A percentile compares a stretch with the other conserved stretches of the same genome.
These are phyloP conservation scores for Agrochola lychnidis DNA, from an alignment of 2,888 invertebrate species.

Conservation along the genomic window DNA sequence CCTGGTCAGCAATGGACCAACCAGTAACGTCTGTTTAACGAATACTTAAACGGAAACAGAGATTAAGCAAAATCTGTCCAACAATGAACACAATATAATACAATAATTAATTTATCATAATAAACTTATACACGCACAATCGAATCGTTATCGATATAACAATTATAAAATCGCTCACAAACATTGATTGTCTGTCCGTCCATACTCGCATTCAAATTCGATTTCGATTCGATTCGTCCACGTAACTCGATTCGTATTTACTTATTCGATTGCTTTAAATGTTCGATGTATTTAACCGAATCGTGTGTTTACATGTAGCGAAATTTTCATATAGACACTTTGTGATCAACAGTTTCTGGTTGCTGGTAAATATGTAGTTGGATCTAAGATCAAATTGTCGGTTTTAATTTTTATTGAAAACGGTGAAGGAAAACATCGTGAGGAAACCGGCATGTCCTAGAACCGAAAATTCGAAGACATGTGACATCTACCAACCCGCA, in stretches of 20 bases:
- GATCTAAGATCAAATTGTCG: background rate
- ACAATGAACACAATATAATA: slow-evolving; percentile 22
- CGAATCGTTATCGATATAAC: slow-evolving; percentile 38
- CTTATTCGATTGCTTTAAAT: slow-evolving; percentile 65
- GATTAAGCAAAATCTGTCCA: slow-evolving; percentile 13
- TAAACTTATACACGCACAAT: slow-evolving; percentile 24
- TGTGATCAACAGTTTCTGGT: slow-evolving; percentile 8
- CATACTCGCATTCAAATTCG: slow-evolving; percentile 66
- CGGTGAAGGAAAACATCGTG: too few relatives aligned
- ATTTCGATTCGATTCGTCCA: slow-evolving; percentile 61
- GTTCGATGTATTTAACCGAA: slow-evolving; percentile 37
- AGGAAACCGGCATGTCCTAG: too few relatives aligned
- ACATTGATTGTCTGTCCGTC: slow-evolving; percentile 55
- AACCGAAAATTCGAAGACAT: too few relatives aligned
- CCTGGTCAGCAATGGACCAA: background rate
- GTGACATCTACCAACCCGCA: too few relatives aligned
- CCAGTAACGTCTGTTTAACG: too few relatives aligned
- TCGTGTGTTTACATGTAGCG: slow-evolving; percentile 18
- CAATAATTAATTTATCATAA: slow-evolving; percentile 22
- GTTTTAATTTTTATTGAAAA: background rate
- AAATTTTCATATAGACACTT: slow-evolving; percentile 1
- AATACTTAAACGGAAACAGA: background rate
- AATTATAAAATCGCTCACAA: slow-evolving; percentile 50
- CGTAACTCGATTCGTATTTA: slow-evolving; percentile 69
- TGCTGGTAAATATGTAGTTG: background rate